Percentiles rank a stretch among this genome's conserved stretches.
phyloP scores from a whole-genome alignment of 1,140 invertebrate genomes.

The Drosophila repleta region DNA sequence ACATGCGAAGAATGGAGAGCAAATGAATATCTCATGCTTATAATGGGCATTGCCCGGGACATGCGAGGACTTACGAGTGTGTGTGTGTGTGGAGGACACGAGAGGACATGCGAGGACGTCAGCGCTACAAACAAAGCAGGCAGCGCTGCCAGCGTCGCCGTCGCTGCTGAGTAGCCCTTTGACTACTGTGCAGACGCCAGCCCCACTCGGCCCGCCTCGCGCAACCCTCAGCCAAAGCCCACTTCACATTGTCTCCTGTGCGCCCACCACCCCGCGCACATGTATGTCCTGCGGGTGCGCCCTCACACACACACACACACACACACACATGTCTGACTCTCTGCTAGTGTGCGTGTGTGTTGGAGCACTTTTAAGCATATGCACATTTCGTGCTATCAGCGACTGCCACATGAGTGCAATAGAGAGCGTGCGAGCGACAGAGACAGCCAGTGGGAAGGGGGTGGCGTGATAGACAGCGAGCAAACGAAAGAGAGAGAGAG shows the following conservation, averaged over 20 bases:
- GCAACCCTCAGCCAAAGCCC: constrained; percentile 13
- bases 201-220: neutral
- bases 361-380: constrained; percentile 76
- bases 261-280: constrained; percentile 10
- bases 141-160: constrained; percentile 13
- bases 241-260: constrained; percentile 43
- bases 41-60: constrained; percentile 73
- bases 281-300: constrained; percentile 56
- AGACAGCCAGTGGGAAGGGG: constrained; percentile 31
- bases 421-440: constrained; percentile 41
- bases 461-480: neutral
- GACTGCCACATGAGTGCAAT: constrained; percentile 50
- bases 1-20: constrained; percentile 75
- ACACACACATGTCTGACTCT: constrained; percentile 14
- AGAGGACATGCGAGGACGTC: constrained; percentile 12
- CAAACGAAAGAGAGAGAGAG: constrained; percentile 1
- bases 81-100: neutral
- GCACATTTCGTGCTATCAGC: constrained; percentile 79
- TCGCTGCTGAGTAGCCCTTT: constrained; percentile 62
- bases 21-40: constrained; percentile 80
- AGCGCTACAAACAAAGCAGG: constrained; percentile 3
- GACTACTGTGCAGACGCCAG: constrained; percentile 39
- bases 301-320: constrained; percentile 20
- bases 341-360: constrained; percentile 16
- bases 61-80: neutral